These are phyloP conservation scores for Dendrolimus pini DNA, from an alignment of 2,888 invertebrate genomes.

Conservation along the genomic window DNA sequence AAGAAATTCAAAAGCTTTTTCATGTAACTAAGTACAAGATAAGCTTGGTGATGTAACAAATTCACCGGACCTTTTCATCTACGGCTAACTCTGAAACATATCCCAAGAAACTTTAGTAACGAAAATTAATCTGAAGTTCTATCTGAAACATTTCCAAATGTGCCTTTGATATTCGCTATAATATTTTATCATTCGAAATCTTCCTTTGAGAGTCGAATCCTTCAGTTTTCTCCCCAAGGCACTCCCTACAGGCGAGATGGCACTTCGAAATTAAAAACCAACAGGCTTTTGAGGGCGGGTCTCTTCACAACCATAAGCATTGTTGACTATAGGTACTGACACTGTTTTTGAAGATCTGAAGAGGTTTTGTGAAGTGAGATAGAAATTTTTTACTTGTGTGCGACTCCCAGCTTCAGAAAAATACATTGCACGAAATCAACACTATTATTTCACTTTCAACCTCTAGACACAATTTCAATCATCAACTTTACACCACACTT, in stretches of 20 bases:
- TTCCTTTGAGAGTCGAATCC: conserved; percentile 13
- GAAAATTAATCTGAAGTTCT: not conserved
- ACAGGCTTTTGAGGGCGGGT: conserved; percentile 16
- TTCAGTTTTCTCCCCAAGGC: conserved; percentile 19
- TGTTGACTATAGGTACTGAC: not conserved
- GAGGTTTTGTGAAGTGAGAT: not conserved
- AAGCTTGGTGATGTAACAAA: too few relatives aligned
- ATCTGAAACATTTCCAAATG: conserved; percentile 7
- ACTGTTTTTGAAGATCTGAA: not conserved
- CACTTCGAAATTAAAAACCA: conserved; percentile 37
- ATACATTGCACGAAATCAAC: too few relatives aligned
- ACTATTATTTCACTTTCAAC: too few relatives aligned
- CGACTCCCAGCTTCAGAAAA: too few relatives aligned
- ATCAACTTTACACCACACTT: too few relatives aligned
- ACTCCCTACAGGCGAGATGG: conserved; percentile 22
- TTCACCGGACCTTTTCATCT: too few relatives aligned
- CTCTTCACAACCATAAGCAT: not conserved
- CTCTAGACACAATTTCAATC: too few relatives aligned
- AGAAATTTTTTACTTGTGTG: too few relatives aligned
- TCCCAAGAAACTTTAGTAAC: not conserved
- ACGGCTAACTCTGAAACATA: too few relatives aligned
- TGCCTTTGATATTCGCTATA: conserved; percentile 6
- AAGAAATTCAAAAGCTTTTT: too few relatives aligned
- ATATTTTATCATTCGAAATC: conserved; percentile 15
- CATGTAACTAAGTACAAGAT: too few relatives aligned